Base-by-base conservation (phyloP, 2,888 invertebrate genomes). In the Zele albiditarsus region DNA sequence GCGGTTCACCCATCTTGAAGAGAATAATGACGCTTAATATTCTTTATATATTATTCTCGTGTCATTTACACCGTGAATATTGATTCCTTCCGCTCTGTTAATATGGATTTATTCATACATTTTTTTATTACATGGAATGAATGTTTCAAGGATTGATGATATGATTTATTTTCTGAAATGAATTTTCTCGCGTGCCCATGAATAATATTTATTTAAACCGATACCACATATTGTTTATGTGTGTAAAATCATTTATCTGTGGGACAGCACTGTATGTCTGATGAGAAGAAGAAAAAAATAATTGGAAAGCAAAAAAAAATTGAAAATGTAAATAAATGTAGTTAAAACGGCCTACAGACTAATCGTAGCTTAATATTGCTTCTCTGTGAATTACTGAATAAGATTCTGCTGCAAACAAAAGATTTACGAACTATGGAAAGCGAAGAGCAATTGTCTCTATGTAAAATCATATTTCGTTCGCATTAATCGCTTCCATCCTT, bases 281-380 rank as follows among this genome's bases (percentile, higher is more conserved):
- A 33, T 33, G 1, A n/a, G 46, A 46, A 46, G 16, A 53, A 23
- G 20, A 53, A 53, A 6, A 53, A 60, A 28, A 33, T 8, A 38
- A 38, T 31, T 31, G 3, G 31, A 38, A 38, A 12, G 62, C 46
- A 62, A 65, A 66, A 70, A 71, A 46, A 58, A 71, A 71, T 71
- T 62, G 16, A 69, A 74, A 27, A 31, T 74, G 49, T 57, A 49
- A 72, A 65, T 81, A 81, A 81, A 75, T 80, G 81, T 81, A 82
- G 81, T 81, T 79, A 71, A 80, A 81, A 82, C 82, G 82, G 82
- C 82, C 82, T 82, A 81, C 80, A 75, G 75, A 80, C 79, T 79
- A 81, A 79, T 80, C 75, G 77, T 82, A 82, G 79, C 77, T 79
- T 58, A 75, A n/a, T 57, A 20, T 65, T 57, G 58, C 58, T 58